Evolutionary conservation across 2,113 vertebrate species (phyloP), one percentile per base, ranked within the genome.

Genomic region (Glaucomys volans): DNA sequence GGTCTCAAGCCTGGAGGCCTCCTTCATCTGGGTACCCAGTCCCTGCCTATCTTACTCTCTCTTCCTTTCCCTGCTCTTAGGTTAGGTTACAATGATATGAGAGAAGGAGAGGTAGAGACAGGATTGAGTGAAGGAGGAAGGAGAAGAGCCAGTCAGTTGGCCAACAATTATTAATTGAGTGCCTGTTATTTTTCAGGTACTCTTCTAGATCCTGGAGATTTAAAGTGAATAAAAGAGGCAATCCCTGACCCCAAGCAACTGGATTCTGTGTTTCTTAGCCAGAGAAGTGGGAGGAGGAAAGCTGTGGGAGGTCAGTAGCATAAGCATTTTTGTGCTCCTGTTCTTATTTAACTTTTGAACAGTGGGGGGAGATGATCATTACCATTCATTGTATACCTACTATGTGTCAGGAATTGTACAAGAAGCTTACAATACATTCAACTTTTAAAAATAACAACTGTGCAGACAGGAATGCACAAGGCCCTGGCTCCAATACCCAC

Each of bases 341-440:
- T 72, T 80, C 62, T 91, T 67, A 71, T 62, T 90, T 94, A 75
- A 89, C n/a, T 77, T 83, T 93, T 77, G 71, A 88, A 71, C 79
- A 37, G 6, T 84, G 6, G 40, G 1, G n/a, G 28, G 47, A 90
- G 14, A 44, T 92, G 28, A 32, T 67, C 64, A 13, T 83, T 52
- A 83, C 14, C 28, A 79, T 75, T 74, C 83, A 95, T 52, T 94
- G 22, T 35, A n/a, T 75, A 32, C 40, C 28, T 79, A 8, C 7
- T 86, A 10, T 54, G 44, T 92, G 16, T 77, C 50, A 82, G 75
- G 7, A 16, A 50, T 37, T 24, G 8, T 82, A 42, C 32, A 42
- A 40, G 64, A 97, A 64, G 26, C n/a, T 85, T 91, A 22, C 8
- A 86, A 54, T 52, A 87, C 18, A 82, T 75, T 75, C 35, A 92